Evolutionary conservation across 35 echinoderm and acorn worm species (phyloP).

Genomic region (Chiridota heheva): DNA sequence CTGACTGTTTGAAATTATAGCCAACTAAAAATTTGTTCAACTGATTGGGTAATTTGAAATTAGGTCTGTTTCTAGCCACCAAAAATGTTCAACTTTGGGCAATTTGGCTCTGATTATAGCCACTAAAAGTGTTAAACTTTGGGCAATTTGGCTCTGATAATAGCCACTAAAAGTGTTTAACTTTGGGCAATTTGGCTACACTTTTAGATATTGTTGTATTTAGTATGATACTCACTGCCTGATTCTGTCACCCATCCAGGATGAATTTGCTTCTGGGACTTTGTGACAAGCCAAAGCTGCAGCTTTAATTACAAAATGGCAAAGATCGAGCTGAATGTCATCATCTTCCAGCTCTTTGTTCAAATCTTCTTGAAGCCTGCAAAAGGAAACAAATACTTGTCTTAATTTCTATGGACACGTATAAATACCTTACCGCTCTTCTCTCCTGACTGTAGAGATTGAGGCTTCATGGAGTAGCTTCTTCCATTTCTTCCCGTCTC

Average conservation of each 20-base stretch:
- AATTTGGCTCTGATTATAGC: no score
- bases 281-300: conserved; percentile 78
- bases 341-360: conserved; percentile 62
- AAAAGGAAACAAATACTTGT: conserved; percentile 16
- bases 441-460: no score
- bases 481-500: no score
- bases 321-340: conserved; percentile 48
- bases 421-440: no score
- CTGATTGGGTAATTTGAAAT: no score
- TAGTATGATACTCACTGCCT: conserved; percentile 79
- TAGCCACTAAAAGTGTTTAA: no score
- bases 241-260: conserved; percentile 90
- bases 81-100: no score
- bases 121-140: background rate
- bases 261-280: conserved; percentile 88
- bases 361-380: conserved; percentile 68
- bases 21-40: no score
- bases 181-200: background rate
- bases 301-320: conserved; percentile 92
- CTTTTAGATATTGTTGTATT: background rate
- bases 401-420: background rate
- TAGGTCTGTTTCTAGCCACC: no score
- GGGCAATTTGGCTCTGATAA: no score
- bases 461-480: no score
- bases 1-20: no score